phyloP scores from a whole-genome alignment of 2,888 invertebrate genomes.

The Epicampocera succincta region DNA sequence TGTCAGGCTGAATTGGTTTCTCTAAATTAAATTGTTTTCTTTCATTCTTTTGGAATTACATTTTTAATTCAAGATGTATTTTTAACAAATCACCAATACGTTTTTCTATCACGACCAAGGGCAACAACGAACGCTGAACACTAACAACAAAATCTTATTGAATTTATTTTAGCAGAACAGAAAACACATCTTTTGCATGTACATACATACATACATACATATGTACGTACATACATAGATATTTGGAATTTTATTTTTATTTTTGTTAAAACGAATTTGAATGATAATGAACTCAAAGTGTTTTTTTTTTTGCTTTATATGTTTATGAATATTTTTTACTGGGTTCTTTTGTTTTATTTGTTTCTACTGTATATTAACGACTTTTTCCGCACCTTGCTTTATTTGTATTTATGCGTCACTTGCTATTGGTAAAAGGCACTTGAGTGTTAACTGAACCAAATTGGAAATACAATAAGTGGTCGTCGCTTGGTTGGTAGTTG shows the following conservation, averaged over 20 bases:
- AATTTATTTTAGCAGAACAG: conserved; percentile 16
- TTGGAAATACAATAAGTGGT: conserved; percentile 61
- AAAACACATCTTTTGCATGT: conserved; percentile 34
- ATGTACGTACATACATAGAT: too few species aligned
- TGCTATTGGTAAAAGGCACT: conserved; percentile 64
- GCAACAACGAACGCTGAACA: conserved; percentile 50
- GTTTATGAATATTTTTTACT: not conserved
- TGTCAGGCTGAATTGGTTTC: not conserved
- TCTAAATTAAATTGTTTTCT: conserved; percentile 15
- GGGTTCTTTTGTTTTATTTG: conserved; percentile 36
- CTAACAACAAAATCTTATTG: conserved; percentile 22
- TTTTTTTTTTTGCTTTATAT: conserved; percentile 25
- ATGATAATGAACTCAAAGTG: conserved; percentile 62
- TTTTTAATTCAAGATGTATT: conserved; percentile 30
- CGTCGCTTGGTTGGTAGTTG: conserved; percentile 50
- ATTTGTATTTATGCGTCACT: conserved; percentile 65
- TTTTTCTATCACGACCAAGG: conserved; percentile 65
- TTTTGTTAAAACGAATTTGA: conserved; percentile 29
- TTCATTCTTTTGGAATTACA: conserved; percentile 39
- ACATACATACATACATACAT: too few species aligned
- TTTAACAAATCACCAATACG: conserved; percentile 50
- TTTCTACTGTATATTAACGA: conserved; percentile 46
- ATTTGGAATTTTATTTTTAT: conserved; percentile 51
- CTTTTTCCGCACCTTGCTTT: conserved; percentile 59
- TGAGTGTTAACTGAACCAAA: conserved; percentile 61